Evolutionary conservation across 1,140 invertebrate species (phyloP), one percentile per base, ranked within the genome.

Genomic region (Mylabris phalerata): DNA sequence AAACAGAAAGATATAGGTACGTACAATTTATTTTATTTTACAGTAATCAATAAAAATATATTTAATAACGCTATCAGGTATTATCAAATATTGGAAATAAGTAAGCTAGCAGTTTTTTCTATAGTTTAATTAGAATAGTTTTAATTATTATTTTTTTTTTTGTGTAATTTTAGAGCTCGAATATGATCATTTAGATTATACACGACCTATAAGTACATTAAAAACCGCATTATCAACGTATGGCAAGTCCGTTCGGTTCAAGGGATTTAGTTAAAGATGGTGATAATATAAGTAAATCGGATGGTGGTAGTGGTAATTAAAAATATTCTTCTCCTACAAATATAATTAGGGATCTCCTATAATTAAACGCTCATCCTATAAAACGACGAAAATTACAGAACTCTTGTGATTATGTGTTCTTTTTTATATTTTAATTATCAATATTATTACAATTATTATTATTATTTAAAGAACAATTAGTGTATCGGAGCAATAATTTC

Each of bases 181-280:
- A 70, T 95, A 95, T 65, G 92, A 94, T 75, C 89, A 91, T 71
- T 75, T 94, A 56, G 89, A 93, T 71, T 90, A 93, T 70, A 87
- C 86, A 9, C 80, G 90, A 55, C 89, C 90, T 1, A 83, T 83
- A 7, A 89, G 84, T 63, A 85, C 86, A 13, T 84, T 85, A 77
- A 92, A n/a, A 90, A 70, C 84, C 89, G 3, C 88, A 93, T 68
- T 93, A 93, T 73, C 90, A 91, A 70, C 79, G 84, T 60, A 88
- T 90, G 85, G 77, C 78, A 3, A 86, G 85, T 67, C 81, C 80
- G 3, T 77, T 80, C 56, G 71, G 71, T 42, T 68, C 69, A 13
- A 64, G 59, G 57, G 69, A 71, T 54, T 46, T 68, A 40, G 55
- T 50, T 11, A 70, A 69, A 61, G 57, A 55, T 48, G 59, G 32